Evolutionary conservation across 2,797 vertebrate species (phyloP), one percentile per base, ranked within the genome.

Genomic region (Arctocebus calabarensis): DNA sequence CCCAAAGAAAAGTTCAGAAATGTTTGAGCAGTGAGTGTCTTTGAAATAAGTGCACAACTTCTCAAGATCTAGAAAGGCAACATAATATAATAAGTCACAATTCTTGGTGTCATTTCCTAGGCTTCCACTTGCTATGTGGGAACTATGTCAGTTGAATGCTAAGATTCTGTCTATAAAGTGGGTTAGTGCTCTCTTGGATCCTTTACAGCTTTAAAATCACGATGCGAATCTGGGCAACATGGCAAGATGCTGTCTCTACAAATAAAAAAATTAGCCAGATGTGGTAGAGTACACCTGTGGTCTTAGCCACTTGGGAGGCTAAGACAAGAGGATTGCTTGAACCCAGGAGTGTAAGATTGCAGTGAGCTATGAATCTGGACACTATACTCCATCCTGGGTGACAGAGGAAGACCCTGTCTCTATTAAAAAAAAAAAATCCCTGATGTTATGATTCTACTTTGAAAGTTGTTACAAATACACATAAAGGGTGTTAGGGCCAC

Each of bases 31-130:
- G 1, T 78, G 25, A 32, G 4, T 90, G 40, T 82, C 43, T 82
- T 94, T 92, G 20, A 92, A 92, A 94, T 87, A 86, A 95, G 83
- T 14, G 9, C 70, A 37, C 22, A 88, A 59, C 64, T 85, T 88
- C n/a, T 84, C 32, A 66, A 55, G 43, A 9, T 84, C 77, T 64
- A 75, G 45, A 84, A 95, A 73, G 87, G 23, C 7, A 59, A 23
- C 8, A 10, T 57, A 40, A 62, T 75, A 32, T 37, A 1, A 62
- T 61, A 62, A 68, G 78, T 82, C 34, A 29, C 37, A 84, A 7
- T 29, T 59, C 25, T 93, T 23, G 20, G 48, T 25, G 34, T 84
- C 43, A 75, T 29, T 13, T 13, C 70, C 88, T 77, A 27, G 37
- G n/a, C 45, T 73, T 89, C 62, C 25, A 8, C 81, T 70, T 19